These are phyloP conservation scores for Hucho hucho DNA, from an alignment of 2,113 vertebrate species.

Conservation along the genomic window DNA sequence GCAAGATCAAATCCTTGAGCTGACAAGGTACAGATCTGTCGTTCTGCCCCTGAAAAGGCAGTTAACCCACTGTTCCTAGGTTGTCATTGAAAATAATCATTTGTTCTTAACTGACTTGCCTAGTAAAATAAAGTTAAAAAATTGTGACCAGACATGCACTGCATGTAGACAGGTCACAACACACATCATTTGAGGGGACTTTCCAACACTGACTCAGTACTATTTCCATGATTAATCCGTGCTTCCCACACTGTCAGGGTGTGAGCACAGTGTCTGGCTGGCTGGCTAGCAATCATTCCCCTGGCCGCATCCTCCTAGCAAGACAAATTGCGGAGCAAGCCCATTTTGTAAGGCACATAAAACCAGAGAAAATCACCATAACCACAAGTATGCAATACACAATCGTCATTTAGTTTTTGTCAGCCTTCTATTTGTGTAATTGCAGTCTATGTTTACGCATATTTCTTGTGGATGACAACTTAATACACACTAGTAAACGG, in stretches of 20 bases:
- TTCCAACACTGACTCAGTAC: slow-evolving; percentile 44
- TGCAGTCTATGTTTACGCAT: background rate
- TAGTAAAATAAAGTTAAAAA: too few species aligned
- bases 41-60: too few species aligned
- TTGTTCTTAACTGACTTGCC: too few species aligned
- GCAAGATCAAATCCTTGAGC: too few species aligned
- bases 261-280: slow-evolving; percentile 22
- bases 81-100: too few species aligned
- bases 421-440: slow-evolving; percentile 4
- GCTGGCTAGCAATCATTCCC: too few species aligned
- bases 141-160: slow-evolving; percentile 16
- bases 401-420: slow-evolving; percentile 5
- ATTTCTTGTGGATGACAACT: slow-evolving; percentile 23
- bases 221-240: slow-evolving; percentile 2
- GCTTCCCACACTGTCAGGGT: slow-evolving; percentile 35
- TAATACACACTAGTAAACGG: slow-evolving; percentile 3
- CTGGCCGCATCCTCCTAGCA: slow-evolving; percentile 1
- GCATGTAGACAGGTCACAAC: slow-evolving; percentile 47
- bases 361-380: slow-evolving; percentile 19
- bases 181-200: slow-evolving; percentile 48
- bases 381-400: slow-evolving; percentile 21
- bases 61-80: too few species aligned
- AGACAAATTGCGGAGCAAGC: slow-evolving; percentile 27
- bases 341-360: slow-evolving; percentile 8
- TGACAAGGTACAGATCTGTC: too few species aligned